Conservation (phyloP, 2,113 vertebrate genomes). For the Serinus canaria region DNA sequence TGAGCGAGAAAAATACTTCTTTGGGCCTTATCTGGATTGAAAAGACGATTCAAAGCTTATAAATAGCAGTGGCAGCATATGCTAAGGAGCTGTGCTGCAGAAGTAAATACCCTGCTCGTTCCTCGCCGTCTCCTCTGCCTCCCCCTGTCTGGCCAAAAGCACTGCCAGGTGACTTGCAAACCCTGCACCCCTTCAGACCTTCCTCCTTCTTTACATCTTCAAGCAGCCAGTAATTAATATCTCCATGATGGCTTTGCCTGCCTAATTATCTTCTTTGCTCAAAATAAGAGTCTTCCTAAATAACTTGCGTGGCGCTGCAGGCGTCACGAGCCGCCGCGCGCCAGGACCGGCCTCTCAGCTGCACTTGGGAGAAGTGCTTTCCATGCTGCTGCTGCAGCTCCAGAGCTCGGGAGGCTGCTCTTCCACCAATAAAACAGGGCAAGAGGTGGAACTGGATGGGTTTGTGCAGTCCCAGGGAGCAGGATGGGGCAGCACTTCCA, state of each 20-base stretch:
- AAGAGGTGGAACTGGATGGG: not conserved
- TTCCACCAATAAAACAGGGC: not conserved
- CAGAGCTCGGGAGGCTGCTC: not conserved
- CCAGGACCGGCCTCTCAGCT: conserved; percentile 26
- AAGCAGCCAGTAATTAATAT: conserved; percentile 50
- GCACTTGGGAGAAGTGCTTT: not conserved
- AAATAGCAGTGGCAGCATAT: conserved; percentile 58
- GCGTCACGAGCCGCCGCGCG: not conserved
- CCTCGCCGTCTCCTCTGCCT: not conserved
- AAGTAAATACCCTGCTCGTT: not conserved
- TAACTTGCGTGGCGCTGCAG: not conserved
- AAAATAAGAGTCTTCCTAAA: conserved; percentile 51
- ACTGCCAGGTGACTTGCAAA: conserved; percentile 3
- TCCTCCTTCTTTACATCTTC: not conserved
- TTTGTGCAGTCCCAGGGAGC: not conserved
- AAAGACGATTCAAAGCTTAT: conserved; percentile 54
- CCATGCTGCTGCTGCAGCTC: not conserved
- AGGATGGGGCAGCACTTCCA: not conserved
- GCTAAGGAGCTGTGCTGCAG: not conserved
- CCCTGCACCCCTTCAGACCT: not conserved
- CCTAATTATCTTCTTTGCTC: conserved; percentile 39
- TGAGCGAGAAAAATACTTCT: not conserved
- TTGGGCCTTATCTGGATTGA: conserved; percentile 35
- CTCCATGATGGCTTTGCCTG: conserved; percentile 9
- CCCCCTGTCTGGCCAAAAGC: not conserved